Base-by-base conservation (phyloP, 2,888 invertebrate genomes). In the Cinara cedri region DNA sequence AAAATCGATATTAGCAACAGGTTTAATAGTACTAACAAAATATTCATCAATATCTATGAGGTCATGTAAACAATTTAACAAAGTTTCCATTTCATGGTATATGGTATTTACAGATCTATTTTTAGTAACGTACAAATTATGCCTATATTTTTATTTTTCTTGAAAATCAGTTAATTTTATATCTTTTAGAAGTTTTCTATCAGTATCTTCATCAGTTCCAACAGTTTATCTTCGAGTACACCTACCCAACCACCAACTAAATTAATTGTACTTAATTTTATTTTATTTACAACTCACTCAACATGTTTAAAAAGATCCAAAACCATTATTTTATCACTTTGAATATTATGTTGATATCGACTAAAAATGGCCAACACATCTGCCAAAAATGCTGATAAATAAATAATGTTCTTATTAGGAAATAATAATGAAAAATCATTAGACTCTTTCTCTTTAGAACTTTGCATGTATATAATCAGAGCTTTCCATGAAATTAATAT, bases 1-100 rank as follows among this genome's bases (percentile, higher is more conserved):
- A 14, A 6, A 1, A 70, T 55, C 55, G 14, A 54, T 11, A 11
- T 66, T 46, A 46, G 66, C 49, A 11, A 66, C 49, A 24, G 49
- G 66, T 24, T 66, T 66, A n/a, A n/a, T n/a, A n/a, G n/a, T n/a
- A n/a, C n/a, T n/a, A n/a, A n/a, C n/a, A n/a, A n/a, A n/a, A n/a
- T 46, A n/a, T 66, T 66, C 16, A 66, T 66, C 49, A 66, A 66
- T 46, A 49, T 44, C 65, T 65, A 44, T 44, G 44, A 46, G 49
- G 1, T 66, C 66, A 49, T 24, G 14, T 13, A 24, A 49, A 66
- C 42, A 42, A 42, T 65, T 65, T n/a, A n/a, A n/a, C n/a, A 46
- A 24, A 24, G 24, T 21, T 49, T 66, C 44, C 54, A n/a, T n/a
- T n/a, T n/a, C n/a, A n/a, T n/a, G n/a, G n/a, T n/a, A n/a, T n/a